Evolutionary conservation across 2,797 vertebrate species (phyloP).

Genomic region (Sebastes steindachneri): DNA sequence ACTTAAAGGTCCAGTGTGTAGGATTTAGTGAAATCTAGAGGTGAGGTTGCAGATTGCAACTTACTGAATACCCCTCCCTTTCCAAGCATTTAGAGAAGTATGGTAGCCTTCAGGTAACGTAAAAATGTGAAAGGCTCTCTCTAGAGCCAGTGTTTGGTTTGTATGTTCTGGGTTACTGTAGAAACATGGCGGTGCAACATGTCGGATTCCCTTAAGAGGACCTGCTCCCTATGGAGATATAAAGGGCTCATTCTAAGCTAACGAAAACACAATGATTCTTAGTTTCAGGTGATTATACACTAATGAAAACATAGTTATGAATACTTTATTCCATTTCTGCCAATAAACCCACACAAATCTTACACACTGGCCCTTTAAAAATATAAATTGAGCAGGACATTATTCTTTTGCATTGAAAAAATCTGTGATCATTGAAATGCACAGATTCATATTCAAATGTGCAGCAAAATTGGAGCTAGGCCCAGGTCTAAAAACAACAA

Average conservation of each 20-base stretch:
- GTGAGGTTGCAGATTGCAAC: not conserved
- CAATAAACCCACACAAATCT: not conserved
- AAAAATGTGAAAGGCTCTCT: too few relatives aligned
- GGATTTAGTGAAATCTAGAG: not conserved
- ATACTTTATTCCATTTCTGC: rapidly evolving
- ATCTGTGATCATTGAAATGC: not conserved
- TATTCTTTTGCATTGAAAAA: not conserved
- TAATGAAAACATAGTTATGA: too few relatives aligned
- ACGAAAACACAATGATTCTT: too few relatives aligned
- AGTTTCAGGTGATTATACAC: too few relatives aligned
- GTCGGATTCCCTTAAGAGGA: rapidly evolving
- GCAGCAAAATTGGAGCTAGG: not conserved
- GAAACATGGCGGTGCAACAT: too few relatives aligned
- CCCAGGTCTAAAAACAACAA: not conserved
- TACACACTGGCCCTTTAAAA: not conserved
- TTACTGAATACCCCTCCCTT: not conserved
- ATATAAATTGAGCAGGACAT: not conserved
- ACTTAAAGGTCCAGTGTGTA: not conserved
- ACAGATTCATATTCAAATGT: not conserved
- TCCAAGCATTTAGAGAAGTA: too few relatives aligned
- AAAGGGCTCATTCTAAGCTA: too few relatives aligned
- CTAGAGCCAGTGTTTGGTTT: too few relatives aligned
- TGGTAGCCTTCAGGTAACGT: too few relatives aligned
- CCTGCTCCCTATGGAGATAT: too few relatives aligned
- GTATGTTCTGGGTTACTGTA: too few relatives aligned